Percentiles rank a stretch among this genome's conserved stretches.
Conservation (phyloP, 2,797 vertebrate species). For the Paramormyrops hopkinsi region DNA sequence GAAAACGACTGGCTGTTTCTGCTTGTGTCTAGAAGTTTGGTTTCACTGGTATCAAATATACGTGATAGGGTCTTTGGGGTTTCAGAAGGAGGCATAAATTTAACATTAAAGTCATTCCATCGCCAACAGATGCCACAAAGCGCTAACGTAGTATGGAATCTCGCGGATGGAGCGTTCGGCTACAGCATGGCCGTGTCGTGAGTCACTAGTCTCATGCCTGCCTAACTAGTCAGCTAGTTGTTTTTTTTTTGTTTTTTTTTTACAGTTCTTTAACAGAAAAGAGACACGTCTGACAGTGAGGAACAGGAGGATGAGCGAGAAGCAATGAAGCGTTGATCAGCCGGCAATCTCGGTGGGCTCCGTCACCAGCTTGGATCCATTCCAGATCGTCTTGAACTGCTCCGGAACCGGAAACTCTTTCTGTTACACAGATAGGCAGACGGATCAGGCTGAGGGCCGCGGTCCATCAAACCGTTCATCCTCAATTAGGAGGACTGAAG, state of each 20-base stretch:
- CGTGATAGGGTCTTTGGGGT: neutral
- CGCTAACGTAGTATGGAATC: conserved; percentile 24
- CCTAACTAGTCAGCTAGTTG: conserved; percentile 11
- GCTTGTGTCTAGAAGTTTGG: neutral
- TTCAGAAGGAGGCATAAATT: neutral
- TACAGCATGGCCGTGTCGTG: neutral
- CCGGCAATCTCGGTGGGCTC: conserved; percentile 91
- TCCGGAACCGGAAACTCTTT: conserved; percentile 95
- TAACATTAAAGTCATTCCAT: neutral
- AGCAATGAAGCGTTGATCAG: conserved; percentile 48
- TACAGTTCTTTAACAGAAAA: neutral
- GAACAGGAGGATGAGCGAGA: neutral
- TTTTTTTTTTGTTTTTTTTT: neutral
- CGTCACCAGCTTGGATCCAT: conserved; percentile 87
- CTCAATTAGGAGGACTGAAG: neutral
- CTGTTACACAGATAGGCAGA: conserved; percentile 55
- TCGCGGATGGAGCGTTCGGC: conserved; percentile 7
- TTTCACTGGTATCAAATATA: neutral
- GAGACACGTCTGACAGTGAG: conserved; percentile 17
- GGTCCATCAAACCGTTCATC: neutral
- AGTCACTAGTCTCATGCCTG: neutral
- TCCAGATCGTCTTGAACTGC: conserved; percentile 95
- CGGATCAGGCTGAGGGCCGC: neutral
- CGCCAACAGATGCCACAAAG: conserved; percentile 33
- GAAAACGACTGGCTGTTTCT: neutral